A percentile compares a stretch with the other conserved stretches of the same genome.
These are phyloP conservation scores for Lasioglossum oenotherae DNA, from an alignment of 2,888 invertebrate genomes.

Conservation along the genomic window DNA sequence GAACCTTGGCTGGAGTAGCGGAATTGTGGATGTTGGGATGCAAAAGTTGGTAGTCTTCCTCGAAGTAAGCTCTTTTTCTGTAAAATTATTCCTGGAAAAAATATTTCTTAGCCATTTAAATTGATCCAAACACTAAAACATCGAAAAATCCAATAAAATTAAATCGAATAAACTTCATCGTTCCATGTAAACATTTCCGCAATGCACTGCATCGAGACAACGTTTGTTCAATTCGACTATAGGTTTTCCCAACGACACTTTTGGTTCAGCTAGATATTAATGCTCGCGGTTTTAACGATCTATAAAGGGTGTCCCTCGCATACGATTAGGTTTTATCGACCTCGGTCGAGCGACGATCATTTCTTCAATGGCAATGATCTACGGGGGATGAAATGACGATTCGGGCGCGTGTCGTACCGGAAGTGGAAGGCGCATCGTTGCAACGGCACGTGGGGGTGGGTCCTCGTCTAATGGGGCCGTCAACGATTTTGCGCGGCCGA, in stretches of 20 bases:
- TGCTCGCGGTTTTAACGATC: conserved; percentile 24
- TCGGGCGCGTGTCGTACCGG: conserved; percentile 79
- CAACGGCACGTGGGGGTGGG: conserved; percentile 77
- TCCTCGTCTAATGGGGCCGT: conserved; percentile 69
- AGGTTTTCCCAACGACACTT: background rate
- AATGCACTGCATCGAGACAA: background rate
- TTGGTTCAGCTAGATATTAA: background rate
- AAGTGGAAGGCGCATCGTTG: conserved; percentile 80
- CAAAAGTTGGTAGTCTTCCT: background rate
- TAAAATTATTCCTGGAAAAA: background rate
- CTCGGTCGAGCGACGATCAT: conserved; percentile 34
- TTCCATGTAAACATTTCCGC: background rate
- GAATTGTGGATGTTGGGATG: background rate
- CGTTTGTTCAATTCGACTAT: background rate
- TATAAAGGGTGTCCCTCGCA: conserved; percentile 6
- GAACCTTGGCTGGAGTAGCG: background rate
- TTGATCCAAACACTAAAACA: background rate
- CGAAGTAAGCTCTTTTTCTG: background rate
- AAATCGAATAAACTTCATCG: background rate
- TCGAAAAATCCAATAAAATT: background rate
- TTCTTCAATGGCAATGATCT: background rate
- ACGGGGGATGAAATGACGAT: conserved; percentile 45
- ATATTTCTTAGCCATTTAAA: background rate
- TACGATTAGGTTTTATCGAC: conserved; percentile 51
- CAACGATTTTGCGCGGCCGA: conserved; percentile 69